phyloP scores from a whole-genome alignment of 2,113 vertebrate species.

The Phylloscopus trochilus region DNA sequence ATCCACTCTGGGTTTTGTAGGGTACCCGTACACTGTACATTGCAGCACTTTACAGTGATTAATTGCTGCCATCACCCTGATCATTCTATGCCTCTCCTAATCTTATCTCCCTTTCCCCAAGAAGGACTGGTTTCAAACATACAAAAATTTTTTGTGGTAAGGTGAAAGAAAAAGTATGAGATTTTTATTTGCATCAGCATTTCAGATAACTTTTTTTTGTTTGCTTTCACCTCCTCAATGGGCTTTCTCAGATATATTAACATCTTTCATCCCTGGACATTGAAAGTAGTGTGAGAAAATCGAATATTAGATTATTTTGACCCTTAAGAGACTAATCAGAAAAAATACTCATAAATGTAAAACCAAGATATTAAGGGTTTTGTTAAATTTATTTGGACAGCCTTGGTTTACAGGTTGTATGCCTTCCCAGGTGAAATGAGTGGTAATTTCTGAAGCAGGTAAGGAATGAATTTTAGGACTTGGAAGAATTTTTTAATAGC shows the following conservation, averaged over 20 bases:
- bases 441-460: not conserved
- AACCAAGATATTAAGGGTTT: not conserved
- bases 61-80: not conserved
- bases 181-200: not conserved
- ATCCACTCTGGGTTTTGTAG: not conserved
- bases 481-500: not conserved
- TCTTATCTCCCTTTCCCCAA: not conserved
- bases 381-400: not conserved
- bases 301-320: not conserved
- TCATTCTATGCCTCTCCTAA: not conserved
- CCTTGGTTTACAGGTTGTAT: not conserved
- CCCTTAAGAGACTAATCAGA: not conserved
- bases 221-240: not conserved
- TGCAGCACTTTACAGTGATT: rapidly evolving
- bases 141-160: not conserved
- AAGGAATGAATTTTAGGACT: not conserved
- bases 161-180: not conserved
- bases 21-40: not conserved
- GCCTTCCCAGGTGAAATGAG: not conserved
- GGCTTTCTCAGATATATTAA: not conserved
- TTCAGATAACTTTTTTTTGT: not conserved
- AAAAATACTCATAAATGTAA: not conserved
- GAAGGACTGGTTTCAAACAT: not conserved
- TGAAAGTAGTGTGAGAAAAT: not conserved
- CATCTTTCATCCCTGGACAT: not conserved